Percentiles rank a stretch among this genome's conserved stretches.
Evolutionary conservation across 2,888 invertebrate genomes (phyloP).

Genomic region (Phaedon cochleariae): DNA sequence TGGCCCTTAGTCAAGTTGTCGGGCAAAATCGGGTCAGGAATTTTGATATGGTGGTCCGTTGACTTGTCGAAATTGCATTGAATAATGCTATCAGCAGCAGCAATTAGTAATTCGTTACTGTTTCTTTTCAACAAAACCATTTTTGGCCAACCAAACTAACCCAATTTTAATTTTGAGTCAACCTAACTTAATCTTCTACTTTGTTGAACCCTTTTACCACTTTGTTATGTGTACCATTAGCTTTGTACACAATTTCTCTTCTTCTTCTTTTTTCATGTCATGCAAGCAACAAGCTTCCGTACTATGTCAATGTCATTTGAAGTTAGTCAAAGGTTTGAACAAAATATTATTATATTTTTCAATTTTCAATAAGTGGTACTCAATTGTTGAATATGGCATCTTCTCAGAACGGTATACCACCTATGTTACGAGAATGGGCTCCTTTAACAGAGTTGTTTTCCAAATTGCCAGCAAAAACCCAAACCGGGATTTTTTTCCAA

Average conservation of each 20-base stretch:
- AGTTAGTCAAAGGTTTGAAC: too few relatives aligned
- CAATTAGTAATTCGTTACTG: slow-evolving; percentile 30
- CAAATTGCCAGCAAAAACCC: slow-evolving; percentile 77
- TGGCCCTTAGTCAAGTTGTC: slow-evolving; percentile 42
- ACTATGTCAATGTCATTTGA: too few relatives aligned
- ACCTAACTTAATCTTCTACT: too few relatives aligned
- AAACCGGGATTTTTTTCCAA: slow-evolving; percentile 78
- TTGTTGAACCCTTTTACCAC: too few relatives aligned
- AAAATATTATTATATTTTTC: too few relatives aligned
- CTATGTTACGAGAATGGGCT: slow-evolving; percentile 77
- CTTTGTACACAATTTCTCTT: too few relatives aligned
- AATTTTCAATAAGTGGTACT: too few relatives aligned
- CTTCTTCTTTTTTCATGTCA: too few relatives aligned
- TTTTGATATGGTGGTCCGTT: slow-evolving; percentile 26
- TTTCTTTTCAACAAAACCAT: slow-evolving; percentile 39
- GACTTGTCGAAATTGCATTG: slow-evolving; percentile 26
- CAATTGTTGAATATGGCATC: slow-evolving; percentile 25
- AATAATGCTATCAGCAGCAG: slow-evolving; percentile 33
- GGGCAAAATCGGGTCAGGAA: slow-evolving; percentile 37
- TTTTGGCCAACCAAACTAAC: too few relatives aligned
- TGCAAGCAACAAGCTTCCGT: too few relatives aligned
- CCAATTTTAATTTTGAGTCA: not conserved
- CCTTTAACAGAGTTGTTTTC: slow-evolving; percentile 78
- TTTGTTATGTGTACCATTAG: too few relatives aligned
- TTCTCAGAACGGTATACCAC: slow-evolving; percentile 17